Base-by-base conservation (phyloP, 1,140 invertebrate genomes). In the Babylonia areolata region DNA sequence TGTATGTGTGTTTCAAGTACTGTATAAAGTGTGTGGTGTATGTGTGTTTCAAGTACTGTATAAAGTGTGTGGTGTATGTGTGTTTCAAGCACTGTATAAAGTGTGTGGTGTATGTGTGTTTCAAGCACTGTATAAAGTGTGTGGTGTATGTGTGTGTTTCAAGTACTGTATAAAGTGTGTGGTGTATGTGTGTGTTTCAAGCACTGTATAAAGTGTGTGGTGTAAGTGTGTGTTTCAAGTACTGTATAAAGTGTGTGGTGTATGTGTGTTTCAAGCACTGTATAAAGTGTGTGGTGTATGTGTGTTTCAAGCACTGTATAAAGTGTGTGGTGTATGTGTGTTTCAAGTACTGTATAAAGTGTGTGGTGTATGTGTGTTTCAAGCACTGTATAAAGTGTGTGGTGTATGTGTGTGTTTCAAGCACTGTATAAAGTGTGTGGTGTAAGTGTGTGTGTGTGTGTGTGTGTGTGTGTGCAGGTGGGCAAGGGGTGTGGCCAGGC, bases 401-500 rank as follows among this genome's bases (percentile, higher is more conserved):
- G 35, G 31, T 11, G n/a, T n/a, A n/a, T 78, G 75, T 78, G 40
- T 3, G 40, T 78, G 75, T 78, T 1, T 69, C 23, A 12, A 69
- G 6, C 6, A 17, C 9, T 12, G 46, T 17, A 51, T 17, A 1
- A 17, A 51, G n/a, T n/a, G n/a, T n/a, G n/a, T n/a, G n/a, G n/a
- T n/a, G n/a, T n/a, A n/a, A n/a, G n/a, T n/a, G n/a, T n/a, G n/a
- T n/a, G n/a, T 9, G 46, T 78, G 75, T 39, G 40, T 78, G 40
- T 78, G 35, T 37, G 40, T 54, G 35, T 87, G 35, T 75, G 31
- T 73, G 39, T 64, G n/a, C 86, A 95, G 95, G 98, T 99, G 51
- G 99, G 99, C 37, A 99, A 99, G 95, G 98, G 98, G 9, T 99
- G 98, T 95, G 98, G 97, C 91, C 97, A 98, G 94, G 98, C 98